phyloP scores from a whole-genome alignment of 2,797 vertebrate genomes.

The Cuniculus paca region DNA sequence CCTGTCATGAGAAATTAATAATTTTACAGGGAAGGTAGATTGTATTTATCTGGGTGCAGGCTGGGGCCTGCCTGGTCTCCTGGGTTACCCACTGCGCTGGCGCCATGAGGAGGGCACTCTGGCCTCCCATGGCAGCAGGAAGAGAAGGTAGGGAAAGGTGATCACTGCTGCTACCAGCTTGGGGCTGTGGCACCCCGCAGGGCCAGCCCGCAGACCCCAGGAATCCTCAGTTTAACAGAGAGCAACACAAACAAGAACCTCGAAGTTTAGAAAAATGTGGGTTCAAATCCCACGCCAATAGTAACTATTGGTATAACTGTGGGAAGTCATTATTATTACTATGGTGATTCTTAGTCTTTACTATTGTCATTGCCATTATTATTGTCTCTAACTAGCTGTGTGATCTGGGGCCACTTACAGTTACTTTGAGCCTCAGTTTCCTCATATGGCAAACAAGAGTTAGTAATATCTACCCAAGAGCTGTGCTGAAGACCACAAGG shows the following conservation, averaged over 20 bases:
- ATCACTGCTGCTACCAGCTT: background rate
- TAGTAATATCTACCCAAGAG: background rate
- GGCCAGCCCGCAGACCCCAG: background rate
- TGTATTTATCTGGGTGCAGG: conserved; percentile 76
- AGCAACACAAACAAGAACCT: background rate
- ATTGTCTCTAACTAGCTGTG: background rate
- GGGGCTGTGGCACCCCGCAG: background rate
- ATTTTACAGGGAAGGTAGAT: conserved; percentile 88
- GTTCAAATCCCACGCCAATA: background rate
- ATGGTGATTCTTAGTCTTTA: background rate
- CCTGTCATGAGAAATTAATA: conserved; percentile 91
- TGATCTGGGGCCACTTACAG: background rate
- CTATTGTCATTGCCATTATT: background rate
- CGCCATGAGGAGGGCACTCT: background rate
- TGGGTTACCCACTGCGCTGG: conserved; percentile 17
- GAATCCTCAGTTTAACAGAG: background rate
- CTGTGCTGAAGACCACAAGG: background rate
- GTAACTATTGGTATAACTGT: background rate
- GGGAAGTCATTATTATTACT: background rate
- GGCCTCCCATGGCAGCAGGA: background rate
- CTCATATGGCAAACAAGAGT: background rate
- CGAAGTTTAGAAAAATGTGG: background rate
- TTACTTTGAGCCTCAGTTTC: conserved; percentile 38
- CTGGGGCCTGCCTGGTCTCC: conserved; percentile 64
- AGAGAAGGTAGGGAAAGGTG: background rate